A percentile compares a stretch with the other conserved stretches of the same genome.
Conservation (phyloP, 2,797 vertebrate species). For the Acomys russatus region DNA sequence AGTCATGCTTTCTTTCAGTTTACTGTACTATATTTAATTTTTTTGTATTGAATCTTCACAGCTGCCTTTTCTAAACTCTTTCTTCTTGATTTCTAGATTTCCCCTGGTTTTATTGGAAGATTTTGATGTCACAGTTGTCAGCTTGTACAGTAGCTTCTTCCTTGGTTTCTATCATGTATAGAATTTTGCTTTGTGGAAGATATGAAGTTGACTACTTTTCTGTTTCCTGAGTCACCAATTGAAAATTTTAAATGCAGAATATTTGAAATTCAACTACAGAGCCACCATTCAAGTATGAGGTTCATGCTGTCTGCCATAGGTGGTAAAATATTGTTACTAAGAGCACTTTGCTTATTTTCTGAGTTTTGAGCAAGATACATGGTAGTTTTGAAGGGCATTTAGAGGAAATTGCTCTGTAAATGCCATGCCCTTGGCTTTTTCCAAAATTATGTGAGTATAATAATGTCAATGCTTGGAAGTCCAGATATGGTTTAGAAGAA, state of each 20-base stretch:
- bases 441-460: constrained; percentile 43
- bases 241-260: constrained; percentile 24
- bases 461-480: not conserved
- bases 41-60: not conserved
- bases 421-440: constrained; percentile 6
- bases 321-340: not conserved
- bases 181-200: constrained; percentile 23
- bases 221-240: not conserved
- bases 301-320: not conserved
- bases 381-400: constrained; percentile 33
- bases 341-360: constrained; percentile 37
- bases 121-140: not conserved
- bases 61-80: constrained; percentile 27
- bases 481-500: constrained; percentile 55
- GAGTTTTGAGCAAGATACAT: constrained; percentile 36
- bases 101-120: constrained; percentile 30
- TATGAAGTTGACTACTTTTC: constrained; percentile 27
- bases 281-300: not conserved
- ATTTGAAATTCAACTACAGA: not conserved
- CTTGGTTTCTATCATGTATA: not conserved
- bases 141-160: constrained; percentile 39
- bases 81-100: constrained; percentile 45
- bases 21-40: not conserved
- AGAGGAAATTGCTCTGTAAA: constrained; percentile 28
- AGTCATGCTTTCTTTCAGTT: not conserved